Conservation (phyloP, 2,888 invertebrate genomes). For the Aplocera efformata region DNA sequence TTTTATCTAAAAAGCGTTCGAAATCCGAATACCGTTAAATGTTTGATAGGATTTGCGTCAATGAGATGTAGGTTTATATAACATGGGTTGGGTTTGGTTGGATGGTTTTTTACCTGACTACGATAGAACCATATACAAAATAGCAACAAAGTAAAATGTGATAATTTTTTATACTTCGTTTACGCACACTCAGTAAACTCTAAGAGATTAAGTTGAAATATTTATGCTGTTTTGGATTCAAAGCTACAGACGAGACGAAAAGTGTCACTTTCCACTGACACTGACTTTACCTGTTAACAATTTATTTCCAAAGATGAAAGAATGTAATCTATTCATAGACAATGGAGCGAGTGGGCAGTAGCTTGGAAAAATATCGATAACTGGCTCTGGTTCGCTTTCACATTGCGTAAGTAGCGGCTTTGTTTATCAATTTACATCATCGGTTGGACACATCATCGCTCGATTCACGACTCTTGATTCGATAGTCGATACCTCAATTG, state of each 20-base stretch:
- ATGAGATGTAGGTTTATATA: constrained; percentile 45
- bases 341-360: constrained; percentile 34
- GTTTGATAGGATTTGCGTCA: constrained; percentile 75
- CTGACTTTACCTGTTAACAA: too few relatives aligned
- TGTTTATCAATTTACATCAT: constrained; percentile 61
- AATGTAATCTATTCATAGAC: constrained; percentile 17
- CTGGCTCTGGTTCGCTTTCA: constrained; percentile 55
- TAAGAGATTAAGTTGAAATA: too few relatives aligned
- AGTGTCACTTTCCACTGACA: too few relatives aligned
- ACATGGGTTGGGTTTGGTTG: constrained; percentile 49
- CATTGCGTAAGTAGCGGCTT: constrained; percentile 52
- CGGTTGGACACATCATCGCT: constrained; percentile 35
- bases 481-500: constrained; percentile 23
- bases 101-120: constrained; percentile 11
- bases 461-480: constrained; percentile 29
- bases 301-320: constrained; percentile 22
- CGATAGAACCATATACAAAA: too few relatives aligned
- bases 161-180: too few relatives aligned
- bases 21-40: constrained; percentile 68
- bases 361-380: constrained; percentile 50
- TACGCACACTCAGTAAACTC: too few relatives aligned
- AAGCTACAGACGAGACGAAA: too few relatives aligned
- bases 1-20: constrained; percentile 54
- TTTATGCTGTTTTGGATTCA: too few relatives aligned
- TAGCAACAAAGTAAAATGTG: too few relatives aligned